Conservation (phyloP, 2,113 vertebrate genomes). For the zebrafish (Danio rerio) region GRCz12tu NC_133180.1:41533001-41533500, state of each 20-base stretch:
- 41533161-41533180: neutral
- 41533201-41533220: constrained; percentile 23
- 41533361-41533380: constrained; percentile 16
- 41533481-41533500: constrained; percentile 60
- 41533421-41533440: constrained; percentile 62
- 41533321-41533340: constrained; percentile 14
- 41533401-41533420: constrained; percentile 59
- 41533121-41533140: constrained; percentile 62
- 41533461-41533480: constrained; percentile 60
- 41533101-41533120: constrained; percentile 68
- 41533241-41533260: constrained; percentile 32
- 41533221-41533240: constrained; percentile 20
- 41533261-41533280: neutral
- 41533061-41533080: constrained; percentile 74
- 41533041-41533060: constrained; percentile 72
- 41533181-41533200: constrained; percentile 34
- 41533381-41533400: constrained; percentile 45
- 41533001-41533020: constrained; percentile 60
- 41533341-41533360: neutral
- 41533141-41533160: constrained; percentile 45
- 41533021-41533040: constrained; percentile 71
- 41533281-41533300: neutral
- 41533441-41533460: constrained; percentile 62
- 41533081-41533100: constrained; percentile 70
- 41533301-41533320: neutral